Evolutionary conservation across 1,140 invertebrate genomes (phyloP).

Genomic region (Tachypleus tridentatus): DNA sequence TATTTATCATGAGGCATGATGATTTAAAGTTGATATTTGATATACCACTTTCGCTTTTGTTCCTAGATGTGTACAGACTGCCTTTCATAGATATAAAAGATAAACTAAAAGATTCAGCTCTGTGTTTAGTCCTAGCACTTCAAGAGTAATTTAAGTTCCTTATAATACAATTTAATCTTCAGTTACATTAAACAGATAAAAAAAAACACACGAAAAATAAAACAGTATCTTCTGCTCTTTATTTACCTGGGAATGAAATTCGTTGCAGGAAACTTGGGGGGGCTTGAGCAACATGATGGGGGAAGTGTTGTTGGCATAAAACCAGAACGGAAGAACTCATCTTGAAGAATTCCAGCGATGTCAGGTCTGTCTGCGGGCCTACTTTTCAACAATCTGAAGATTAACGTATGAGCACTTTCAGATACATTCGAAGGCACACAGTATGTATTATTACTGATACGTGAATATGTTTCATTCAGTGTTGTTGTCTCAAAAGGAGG

Average conservation of each 20-base stretch:
- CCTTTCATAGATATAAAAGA: too few species aligned
- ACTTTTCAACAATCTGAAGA: constrained; percentile 66
- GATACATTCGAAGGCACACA: constrained; percentile 57
- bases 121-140: too few species aligned
- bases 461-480: constrained; percentile 69
- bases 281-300: constrained; percentile 21
- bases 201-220: too few species aligned
- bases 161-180: too few species aligned
- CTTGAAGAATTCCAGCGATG: constrained; percentile 57
- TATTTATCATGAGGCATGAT: too few species aligned
- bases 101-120: too few species aligned
- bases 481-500: constrained; percentile 91
- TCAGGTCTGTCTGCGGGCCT: constrained; percentile 67
- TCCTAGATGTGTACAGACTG: too few species aligned
- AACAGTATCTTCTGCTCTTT: constrained; percentile 19
- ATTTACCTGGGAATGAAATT: constrained; percentile 2
- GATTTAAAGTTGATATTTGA: too few species aligned
- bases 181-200: too few species aligned
- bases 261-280: constrained; percentile 20
- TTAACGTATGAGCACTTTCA: constrained; percentile 60
- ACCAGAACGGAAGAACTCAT: constrained; percentile 53
- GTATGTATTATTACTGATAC: constrained; percentile 88
- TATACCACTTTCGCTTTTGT: too few species aligned
- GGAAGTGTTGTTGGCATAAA: constrained; percentile 23
- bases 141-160: too few species aligned